Evolutionary conservation across 2,888 invertebrate species (phyloP), one percentile per base, ranked within the genome.

Genomic region (Strigamia transsilvanica): DNA sequence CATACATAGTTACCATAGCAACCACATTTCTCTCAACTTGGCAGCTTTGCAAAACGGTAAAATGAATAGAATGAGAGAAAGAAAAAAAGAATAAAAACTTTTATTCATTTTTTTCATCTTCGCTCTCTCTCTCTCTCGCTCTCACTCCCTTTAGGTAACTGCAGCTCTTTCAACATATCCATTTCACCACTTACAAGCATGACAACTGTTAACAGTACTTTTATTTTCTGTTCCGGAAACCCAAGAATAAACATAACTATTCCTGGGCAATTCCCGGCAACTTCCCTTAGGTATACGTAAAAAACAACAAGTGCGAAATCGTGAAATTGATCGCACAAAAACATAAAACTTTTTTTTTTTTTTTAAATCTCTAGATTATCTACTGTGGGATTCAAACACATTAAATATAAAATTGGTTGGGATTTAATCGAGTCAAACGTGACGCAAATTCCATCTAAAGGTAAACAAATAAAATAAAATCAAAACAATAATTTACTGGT

Each of bases 221-320:
- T n/a, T 27, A 80, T 51, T 32, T 80, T 80, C 46, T 80, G 80
- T 80, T 80, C 80, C 32, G 80, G 80, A 80, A 51, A 80, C 51
- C 46, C 46, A 80, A 42, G 46, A 80, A 42, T 42, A 32, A 51
- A 51, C 41, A 13, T 80, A 27, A 32, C 23, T 32, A 32, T 80
- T 27, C 32, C 42, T 27, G 42, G 51, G 1, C 27, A 15, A 51
- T 51, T 51, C 13, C 46, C 51, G n/a, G 41, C 46, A 32, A 46
- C 80, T 10, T 23, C 51, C 3, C 13, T 80, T 7, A 80, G 18
- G 80, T 73, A 73, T 27, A 27, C 27, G 3, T 27, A 27, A 27
- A 27, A 27, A 27, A n/a, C 3, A 56, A 46, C 1, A 27, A 27
- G 2, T 27, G 13, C 46, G 3, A 27, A 27, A 27, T 27, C n/a